These are phyloP conservation scores for Melanotaenia boesemani DNA, from an alignment of 2,797 vertebrate species.

Conservation along the genomic window DNA sequence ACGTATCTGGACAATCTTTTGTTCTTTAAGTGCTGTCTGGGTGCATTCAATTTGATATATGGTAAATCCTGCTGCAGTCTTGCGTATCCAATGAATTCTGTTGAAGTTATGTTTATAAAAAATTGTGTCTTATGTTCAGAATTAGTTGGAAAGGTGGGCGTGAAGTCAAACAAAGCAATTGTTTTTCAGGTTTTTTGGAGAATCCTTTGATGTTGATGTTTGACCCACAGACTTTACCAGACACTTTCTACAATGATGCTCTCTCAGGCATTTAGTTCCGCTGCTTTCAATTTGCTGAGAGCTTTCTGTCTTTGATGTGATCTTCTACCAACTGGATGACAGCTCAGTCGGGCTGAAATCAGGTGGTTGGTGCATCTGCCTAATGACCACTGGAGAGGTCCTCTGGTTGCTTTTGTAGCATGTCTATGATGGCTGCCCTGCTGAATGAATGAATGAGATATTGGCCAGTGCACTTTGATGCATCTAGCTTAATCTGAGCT, in stretches of 20 bases:
- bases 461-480: neutral
- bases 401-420: neutral
- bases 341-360: neutral
- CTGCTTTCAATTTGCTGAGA: neutral
- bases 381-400: neutral
- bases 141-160: neutral
- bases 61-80: neutral
- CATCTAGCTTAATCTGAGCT: neutral
- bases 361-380: neutral
- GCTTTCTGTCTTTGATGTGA: neutral
- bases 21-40: neutral
- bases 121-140: neutral
- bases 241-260: neutral
- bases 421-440: neutral
- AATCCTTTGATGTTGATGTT: neutral
- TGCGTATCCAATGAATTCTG: neutral
- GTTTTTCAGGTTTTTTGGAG: neutral
- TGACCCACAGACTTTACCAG: neutral
- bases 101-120: neutral
- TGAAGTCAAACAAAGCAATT: neutral
- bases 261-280: neutral
- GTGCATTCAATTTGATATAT: neutral
- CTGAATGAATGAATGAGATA: neutral
- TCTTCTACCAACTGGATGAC: neutral
- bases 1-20: neutral